Evolutionary conservation across 2,888 invertebrate species (phyloP), one percentile per base, ranked within the genome.

Genomic region (Microctonus aethiopoides): DNA sequence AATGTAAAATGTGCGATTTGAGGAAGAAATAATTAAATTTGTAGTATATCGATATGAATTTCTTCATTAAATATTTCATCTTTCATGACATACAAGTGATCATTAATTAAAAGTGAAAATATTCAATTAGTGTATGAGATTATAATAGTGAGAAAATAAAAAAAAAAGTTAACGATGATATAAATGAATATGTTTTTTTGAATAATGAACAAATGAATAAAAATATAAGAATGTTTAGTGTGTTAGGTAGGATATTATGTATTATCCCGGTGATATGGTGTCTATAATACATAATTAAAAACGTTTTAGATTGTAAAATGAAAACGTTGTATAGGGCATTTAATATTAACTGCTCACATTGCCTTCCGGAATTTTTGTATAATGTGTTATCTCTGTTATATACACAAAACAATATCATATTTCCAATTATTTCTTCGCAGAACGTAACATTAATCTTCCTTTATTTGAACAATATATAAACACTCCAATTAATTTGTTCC

Each of bases 291-390:
- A 39, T 24, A 61, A 61, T 61, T 34, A 20, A n/a, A 54, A 29
- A n/a, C n/a, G n/a, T 32, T 29, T 80, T 83, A 83, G 81, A 76
- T 80, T 82, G 75, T 79, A 80, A 82, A 75, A 75, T 71, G 69
- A 56, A 26, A 22, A 56, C 75, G 77, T 79, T 79, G 70, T 80
- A 78, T 82, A 83, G 83, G 81, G 81, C 83, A 82, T 82, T 83
- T 83, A 81, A 80, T 82, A 81, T 79, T 75, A n/a, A 79, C 77
- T 79, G 77, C 78, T 79, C 76, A 78, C 80, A 82, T 82, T 82
- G 83, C 83, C 83, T 83, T 83, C 81, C 83, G 80, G 83, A 80
- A 74, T 77, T 75, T 76, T 75, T 75, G 69, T 68, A 62, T 16
- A 4, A 46, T 52, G 34, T 36, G 1, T 46, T n/a, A n/a, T 10